These are phyloP conservation scores for Anguilla japonica DNA, from an alignment of 2,113 vertebrate species.

Conservation along the genomic window DNA sequence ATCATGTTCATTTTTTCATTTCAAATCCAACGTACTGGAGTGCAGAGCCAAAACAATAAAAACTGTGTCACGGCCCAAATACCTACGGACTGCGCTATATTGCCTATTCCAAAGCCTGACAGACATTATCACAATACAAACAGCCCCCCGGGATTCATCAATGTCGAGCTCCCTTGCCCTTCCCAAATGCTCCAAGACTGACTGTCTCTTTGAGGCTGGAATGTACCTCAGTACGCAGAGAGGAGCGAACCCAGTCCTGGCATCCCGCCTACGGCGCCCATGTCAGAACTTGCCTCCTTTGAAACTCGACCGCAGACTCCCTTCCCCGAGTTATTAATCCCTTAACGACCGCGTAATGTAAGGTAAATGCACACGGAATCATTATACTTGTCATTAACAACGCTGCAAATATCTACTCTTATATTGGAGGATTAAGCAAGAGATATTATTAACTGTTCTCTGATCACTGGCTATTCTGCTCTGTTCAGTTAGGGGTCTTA, in stretches of 20 bases:
- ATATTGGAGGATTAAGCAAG: slow-evolving; percentile 37
- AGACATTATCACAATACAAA: slow-evolving; percentile 87
- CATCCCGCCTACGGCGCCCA: slow-evolving; percentile 67
- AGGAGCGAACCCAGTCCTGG: slow-evolving; percentile 78
- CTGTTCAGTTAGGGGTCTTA: slow-evolving; percentile 13
- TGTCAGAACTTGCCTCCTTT: slow-evolving; percentile 89
- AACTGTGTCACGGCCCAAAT: too few relatives aligned
- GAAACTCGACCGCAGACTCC: slow-evolving; percentile 83
- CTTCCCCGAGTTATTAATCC: slow-evolving; percentile 81
- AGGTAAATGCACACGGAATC: slow-evolving; percentile 78
- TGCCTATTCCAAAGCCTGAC: slow-evolving; percentile 57
- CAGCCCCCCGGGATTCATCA: slow-evolving; percentile 75
- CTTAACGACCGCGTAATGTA: slow-evolving; percentile 81
- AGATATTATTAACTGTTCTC: slow-evolving; percentile 36
- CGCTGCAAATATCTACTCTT: slow-evolving; percentile 46
- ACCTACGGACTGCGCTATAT: too few relatives aligned
- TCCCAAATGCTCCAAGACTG: slow-evolving; percentile 60
- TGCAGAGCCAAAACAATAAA: too few relatives aligned
- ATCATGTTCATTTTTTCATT: too few relatives aligned
- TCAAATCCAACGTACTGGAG: too few relatives aligned
- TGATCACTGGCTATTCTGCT: slow-evolving; percentile 23
- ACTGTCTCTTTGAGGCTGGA: slow-evolving; percentile 79
- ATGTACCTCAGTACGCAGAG: slow-evolving; percentile 73
- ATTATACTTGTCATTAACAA: slow-evolving; percentile 76
- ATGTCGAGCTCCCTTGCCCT: slow-evolving; percentile 60